Evolutionary conservation across 2,888 invertebrate species (phyloP), one percentile per base, ranked within the genome.

Genomic region (Drosophila subquinaria): DNA sequence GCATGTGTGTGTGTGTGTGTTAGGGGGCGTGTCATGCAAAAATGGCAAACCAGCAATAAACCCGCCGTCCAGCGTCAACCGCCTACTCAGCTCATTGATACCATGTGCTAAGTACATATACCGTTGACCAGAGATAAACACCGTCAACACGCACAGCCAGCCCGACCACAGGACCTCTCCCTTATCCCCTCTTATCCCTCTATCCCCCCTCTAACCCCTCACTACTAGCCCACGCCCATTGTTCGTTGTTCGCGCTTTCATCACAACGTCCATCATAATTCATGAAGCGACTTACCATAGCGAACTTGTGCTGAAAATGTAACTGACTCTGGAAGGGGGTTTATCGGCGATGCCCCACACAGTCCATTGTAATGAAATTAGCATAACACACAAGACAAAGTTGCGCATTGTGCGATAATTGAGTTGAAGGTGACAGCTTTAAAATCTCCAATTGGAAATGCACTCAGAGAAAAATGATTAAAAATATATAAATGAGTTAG

Each of bases 101-200:
- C 79, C 76, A 76, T 81, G 87, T 81, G 87, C 73, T 83, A 84
- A 84, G 84, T 86, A 43, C 38, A 38, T 42, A 86, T 69, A 87
- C 74, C 81, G 87, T 81, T 86, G 87, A 81, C 87, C 83, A 79
- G 69, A 84, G 87, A 84, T 84, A 84, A 84, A 83, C 84, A 83
- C 72, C 71, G 70, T 69, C 79, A 77, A 67, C 87, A 81, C 74
- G 79, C 81, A 79, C 64, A 48, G 5, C 20, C 53, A 42, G 55
- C 48, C 40, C 55, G 53, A 74, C 84, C 77, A 36, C 81, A 72
- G 60, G 6, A 27, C 53, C 30, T n/a, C 63, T 20, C 48, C 48
- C 47, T 45, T 35, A 50, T 20, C 5, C 13, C 33, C 13, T 5
- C n/a, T 8, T 13, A 23, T 13, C 42, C 0, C 15, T 3, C 3